Evolutionary conservation across 2,797 vertebrate species (phyloP), one percentile per base, ranked within the genome.

Genomic region (Cuculus canorus): DNA sequence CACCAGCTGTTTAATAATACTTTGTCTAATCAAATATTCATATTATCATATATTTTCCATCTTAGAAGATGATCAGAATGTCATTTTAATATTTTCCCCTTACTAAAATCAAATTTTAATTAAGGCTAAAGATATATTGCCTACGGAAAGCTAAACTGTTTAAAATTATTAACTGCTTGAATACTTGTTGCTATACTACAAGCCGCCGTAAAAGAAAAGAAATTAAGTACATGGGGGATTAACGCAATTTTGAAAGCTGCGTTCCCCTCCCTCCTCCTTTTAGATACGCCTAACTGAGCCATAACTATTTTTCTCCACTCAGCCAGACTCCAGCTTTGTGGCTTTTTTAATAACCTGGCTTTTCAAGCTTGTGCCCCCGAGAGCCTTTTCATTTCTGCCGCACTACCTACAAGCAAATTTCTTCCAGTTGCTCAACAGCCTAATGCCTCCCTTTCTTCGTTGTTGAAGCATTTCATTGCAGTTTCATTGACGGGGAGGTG

Each of bases 401-500:
- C 97, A 98, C 98, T 99, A 98, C 98, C 98, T 98, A 98, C 98
- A 97, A 98, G 98, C 98, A 99, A 98, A 99, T 98, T 98, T 99
- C 98, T 98, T 98, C 98, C 98, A 98, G 98, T 99, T 98, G 98
- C 98, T 99, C 99, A 98, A 98, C 98, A 98, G 97, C 96, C 98
- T 98, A 98, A 98, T 98, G 98, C 98, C 98, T 98, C 98, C 98
- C 98, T 98, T 99, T 99, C 98, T 98, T 98, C 97, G 97, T 98
- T 98, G 98, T 98, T 99, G 98, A 99, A 98, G 98, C 99, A 99
- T 99, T 99, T 99, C 99, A 99, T 99, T 99, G 98, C 98, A 98
- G 98, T 98, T 99, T 98, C 99, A 98, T 99, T 98, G 99, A 99
- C 97, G 98, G 98, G 98, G 98, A 98, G 98, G 99, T 99, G 99